phyloP scores from a whole-genome alignment of 2,888 invertebrate genomes.

The Diloba caeruleocephala region DNA sequence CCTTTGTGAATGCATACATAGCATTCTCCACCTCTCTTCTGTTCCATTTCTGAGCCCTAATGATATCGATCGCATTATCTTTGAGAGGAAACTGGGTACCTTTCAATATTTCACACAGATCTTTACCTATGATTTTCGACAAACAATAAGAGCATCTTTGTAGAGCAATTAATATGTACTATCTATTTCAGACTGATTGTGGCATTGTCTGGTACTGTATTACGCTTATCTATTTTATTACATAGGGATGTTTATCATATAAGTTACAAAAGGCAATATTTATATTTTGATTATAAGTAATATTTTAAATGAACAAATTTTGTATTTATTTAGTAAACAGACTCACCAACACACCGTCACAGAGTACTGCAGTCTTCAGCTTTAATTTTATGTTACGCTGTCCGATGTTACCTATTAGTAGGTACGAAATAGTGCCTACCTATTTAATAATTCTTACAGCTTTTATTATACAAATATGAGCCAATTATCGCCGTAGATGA shows the following conservation, averaged over 20 bases:
- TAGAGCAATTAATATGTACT: slow-evolving; percentile 39
- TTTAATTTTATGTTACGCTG: too few species aligned
- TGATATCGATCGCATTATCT: slow-evolving; percentile 77
- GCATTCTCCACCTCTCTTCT: slow-evolving; percentile 65
- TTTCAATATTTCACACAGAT: slow-evolving; percentile 65
- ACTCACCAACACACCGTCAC: too few species aligned
- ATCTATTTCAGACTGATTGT: slow-evolving; percentile 26
- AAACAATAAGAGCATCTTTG: slow-evolving; percentile 42
- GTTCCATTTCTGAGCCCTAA: slow-evolving; percentile 73
- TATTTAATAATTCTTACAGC: too few species aligned
- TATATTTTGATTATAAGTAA: too few species aligned
- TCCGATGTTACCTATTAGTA: too few species aligned
- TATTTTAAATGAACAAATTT: too few species aligned
- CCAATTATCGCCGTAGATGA: too few species aligned
- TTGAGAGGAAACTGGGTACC: slow-evolving; percentile 53
- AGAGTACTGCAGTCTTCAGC: too few species aligned
- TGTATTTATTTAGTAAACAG: too few species aligned
- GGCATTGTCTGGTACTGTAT: slow-evolving; percentile 28
- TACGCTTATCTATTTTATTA: slow-evolving; percentile 34
- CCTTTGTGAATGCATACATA: slow-evolving; percentile 68
- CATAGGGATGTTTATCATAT: slow-evolving; percentile 3
- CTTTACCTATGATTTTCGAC: slow-evolving; percentile 45
- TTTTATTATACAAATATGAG: too few species aligned
- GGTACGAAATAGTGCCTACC: too few species aligned
- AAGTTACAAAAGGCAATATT: too few species aligned